Conservation (phyloP, 1,140 invertebrate species). For the Meloidogyne chitwoodi region DNA sequence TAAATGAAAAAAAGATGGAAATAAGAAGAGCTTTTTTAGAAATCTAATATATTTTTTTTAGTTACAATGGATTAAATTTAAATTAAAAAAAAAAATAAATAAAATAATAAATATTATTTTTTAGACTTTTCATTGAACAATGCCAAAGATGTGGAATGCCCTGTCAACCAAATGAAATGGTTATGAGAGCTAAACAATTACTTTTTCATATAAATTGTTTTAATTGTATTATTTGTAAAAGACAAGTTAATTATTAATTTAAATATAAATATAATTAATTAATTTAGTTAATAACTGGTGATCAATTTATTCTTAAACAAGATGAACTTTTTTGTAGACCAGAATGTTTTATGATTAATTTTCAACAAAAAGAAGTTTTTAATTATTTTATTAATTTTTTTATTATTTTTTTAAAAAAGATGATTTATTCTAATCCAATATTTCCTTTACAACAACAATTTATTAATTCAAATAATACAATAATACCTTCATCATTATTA, state of each 20-base stretch:
- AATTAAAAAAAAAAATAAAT: background rate
- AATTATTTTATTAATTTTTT: background rate
- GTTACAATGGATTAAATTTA: too few species aligned
- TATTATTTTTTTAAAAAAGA: background rate
- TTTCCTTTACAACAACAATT: background rate
- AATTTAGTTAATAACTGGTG: conserved; percentile 15
- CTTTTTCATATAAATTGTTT: conserved; percentile 26
- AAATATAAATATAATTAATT: background rate
- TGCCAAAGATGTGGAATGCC: conserved; percentile 14
- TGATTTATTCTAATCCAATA: background rate
- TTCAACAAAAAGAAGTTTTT: background rate
- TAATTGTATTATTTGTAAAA: conserved; percentile 3
- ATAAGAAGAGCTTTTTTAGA: background rate
- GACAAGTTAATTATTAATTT: background rate
- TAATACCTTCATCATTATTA: background rate
- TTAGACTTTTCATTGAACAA: background rate
- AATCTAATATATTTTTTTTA: background rate
- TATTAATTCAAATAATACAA: background rate
- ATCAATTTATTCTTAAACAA: conserved; percentile 3
- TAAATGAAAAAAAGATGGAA: background rate
- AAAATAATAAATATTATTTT: background rate
- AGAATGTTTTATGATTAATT: conserved; percentile 12
- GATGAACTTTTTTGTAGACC: conserved; percentile 22
- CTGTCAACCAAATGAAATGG: conserved; percentile 9
- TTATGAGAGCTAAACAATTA: conserved; percentile 18